Base-by-base conservation (phyloP, 1,140 invertebrate species). In the Callitettix versicolor region DNA sequence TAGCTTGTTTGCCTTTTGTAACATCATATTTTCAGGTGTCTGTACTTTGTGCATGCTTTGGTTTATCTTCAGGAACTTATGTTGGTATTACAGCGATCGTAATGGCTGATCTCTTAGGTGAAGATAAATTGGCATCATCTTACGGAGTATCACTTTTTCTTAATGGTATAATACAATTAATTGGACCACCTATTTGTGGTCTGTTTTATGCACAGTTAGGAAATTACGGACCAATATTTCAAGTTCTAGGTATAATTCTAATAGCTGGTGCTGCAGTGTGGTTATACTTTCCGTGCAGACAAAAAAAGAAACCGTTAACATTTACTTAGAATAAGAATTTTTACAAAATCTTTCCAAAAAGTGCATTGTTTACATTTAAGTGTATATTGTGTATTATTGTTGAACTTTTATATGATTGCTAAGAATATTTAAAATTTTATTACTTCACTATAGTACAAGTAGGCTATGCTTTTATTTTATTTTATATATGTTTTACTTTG, bases 121-220 rank as follows among this genome's bases (percentile, higher is more conserved):
- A 82, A 1, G 87, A 91, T 60, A 73, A 84, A n/a, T 65, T 91
- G 2, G 86, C 86, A 50, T 88, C 85, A 0, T 87, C 86, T 0
- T 91, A 89, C 62, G 87, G 87, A 4, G 87, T 91, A 22, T 87
- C 85, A 55, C 70, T 91, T 3, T 90, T 90, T 62, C 77, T 89
- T 5, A 90, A 89, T 64, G 88, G 87, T 1, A 75, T 90, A 33
- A 67, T 90, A 17, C 87, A 90, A 65, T 65, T 91, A 17, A 68
- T 86, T 4, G 86, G 88, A 0, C 87, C 88, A 1, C 88, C 87
- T 0, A 72, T 89, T 26, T 88, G 85, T 64, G 86, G 85, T 1
- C 49, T 77, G 1, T 76, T 84, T 69, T 82, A 73, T 56, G 78
- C 85, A 54, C 69, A 72, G 12, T 77, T 82, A 1, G 65, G 76